These are phyloP conservation scores for Porites cylindrica DNA, from an alignment of 92 coral and sea anemone species.

Conservation along the genomic window DNA sequence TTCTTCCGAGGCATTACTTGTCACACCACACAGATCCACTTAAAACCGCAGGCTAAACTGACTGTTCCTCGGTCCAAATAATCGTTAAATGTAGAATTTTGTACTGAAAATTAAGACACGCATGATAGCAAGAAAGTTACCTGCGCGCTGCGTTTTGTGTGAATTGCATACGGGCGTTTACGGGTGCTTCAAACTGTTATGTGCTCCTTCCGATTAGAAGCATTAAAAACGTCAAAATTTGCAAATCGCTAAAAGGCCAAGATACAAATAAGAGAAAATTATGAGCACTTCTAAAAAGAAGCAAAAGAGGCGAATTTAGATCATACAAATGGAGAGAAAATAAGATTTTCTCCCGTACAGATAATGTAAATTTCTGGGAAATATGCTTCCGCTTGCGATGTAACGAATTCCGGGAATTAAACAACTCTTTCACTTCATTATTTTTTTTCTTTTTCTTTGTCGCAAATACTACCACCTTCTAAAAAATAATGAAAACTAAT, in stretches of 20 bases:
- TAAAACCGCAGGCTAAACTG: too few relatives aligned
- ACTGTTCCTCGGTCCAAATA: too few relatives aligned
- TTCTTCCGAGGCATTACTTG: not conserved
- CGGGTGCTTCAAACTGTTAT: too few relatives aligned
- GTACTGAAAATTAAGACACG: too few relatives aligned
- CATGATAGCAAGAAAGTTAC: too few relatives aligned
- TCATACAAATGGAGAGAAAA: not conserved
- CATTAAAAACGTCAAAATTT: too few relatives aligned
- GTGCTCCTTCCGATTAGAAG: too few relatives aligned
- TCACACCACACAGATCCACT: not conserved
- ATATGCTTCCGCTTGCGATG: not conserved
- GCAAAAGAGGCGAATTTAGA: not conserved
- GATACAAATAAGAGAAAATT: not conserved
- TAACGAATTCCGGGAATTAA: not conserved
- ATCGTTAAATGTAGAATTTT: too few relatives aligned
- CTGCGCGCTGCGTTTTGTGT: too few relatives aligned
- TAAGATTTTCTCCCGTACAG: not conserved
- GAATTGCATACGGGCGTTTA: too few relatives aligned
- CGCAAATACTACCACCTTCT: not conserved
- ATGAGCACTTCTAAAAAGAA: not conserved
- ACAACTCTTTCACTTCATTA: not conserved
- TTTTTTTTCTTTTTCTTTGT: not conserved
- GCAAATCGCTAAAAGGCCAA: not conserved
- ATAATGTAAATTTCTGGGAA: not conserved
- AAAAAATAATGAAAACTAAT: too few relatives aligned